Evolutionary conservation across 2,888 invertebrate species (phyloP), one percentile per base, ranked within the genome.

Genomic region (Nesidiocoris tenuis): DNA sequence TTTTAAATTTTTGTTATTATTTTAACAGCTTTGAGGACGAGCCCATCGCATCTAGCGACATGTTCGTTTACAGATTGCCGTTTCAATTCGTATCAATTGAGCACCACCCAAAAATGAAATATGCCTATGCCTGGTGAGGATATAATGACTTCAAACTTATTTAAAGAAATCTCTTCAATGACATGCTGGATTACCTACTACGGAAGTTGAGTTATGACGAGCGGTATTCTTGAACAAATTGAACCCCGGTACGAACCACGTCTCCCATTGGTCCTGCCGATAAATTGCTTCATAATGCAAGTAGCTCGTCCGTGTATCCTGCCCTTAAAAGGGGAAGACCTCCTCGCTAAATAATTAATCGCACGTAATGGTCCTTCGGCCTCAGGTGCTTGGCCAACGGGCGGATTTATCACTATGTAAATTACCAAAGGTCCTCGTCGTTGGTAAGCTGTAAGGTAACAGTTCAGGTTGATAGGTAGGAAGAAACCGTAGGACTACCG

Each of bases 261-360:
- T 57, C 21, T 21, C 56, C 56, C 67, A 56, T 18, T 56, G 56
- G 22, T 70, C 24, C 56, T 3, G 57, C 70, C 57, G 19, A 70
- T 70, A 70, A 70, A 70, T 70, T 70, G 25, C 59, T 70, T 59
- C 57, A 59, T 59, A 70, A 23, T 70, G 70, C 59, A 70, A 59
- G 70, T 56, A 39, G 39, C 39, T 39, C 39, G 39, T 39, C 39
- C 39, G 39, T 59, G 70, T 70, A 59, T 70, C 39, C 39, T 39
- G 39, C 39, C 39, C 12, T 39, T 39, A 70, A 59, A 70, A 70
- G 70, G 57, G 39, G 12, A 12, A 39, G 39, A 39, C 39, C 57
- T 70, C 70, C 59, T 70, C 70, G 70, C 70, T 70, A 70, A 39
- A 70, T 70, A 70, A 70, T 70, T 70, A 70, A 70, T 70, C 59